Percentiles rank a stretch among this genome's conserved stretches.
Evolutionary conservation across 1,140 invertebrate species (phyloP).

Genomic region (Akabosia matsudoensis): DNA sequence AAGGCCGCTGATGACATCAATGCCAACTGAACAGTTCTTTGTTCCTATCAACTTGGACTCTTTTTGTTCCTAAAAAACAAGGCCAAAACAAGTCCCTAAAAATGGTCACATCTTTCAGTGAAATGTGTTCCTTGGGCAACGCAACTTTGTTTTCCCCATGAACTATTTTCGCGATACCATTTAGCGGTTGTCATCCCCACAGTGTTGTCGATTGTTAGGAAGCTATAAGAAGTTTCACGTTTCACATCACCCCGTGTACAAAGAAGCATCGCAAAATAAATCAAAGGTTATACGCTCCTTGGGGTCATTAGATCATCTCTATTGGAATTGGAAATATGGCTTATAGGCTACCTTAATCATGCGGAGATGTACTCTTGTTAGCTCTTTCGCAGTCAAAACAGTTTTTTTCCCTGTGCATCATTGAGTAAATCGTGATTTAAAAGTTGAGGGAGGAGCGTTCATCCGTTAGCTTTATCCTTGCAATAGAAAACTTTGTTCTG

Average conservation of each 20-base stretch:
- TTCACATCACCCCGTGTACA: too few relatives aligned
- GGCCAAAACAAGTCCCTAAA: not conserved
- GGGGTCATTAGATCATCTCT: too few relatives aligned
- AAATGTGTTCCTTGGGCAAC: not conserved
- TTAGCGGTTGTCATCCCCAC: too few relatives aligned
- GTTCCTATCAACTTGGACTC: not conserved
- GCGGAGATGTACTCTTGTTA: not conserved
- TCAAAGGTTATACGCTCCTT: too few relatives aligned
- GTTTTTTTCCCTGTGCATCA: not conserved
- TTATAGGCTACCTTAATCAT: too few relatives aligned
- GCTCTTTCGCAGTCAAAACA: not conserved
- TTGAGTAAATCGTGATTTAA: constrained; percentile 27
- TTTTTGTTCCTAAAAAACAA: not conserved
- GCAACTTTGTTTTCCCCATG: too few relatives aligned
- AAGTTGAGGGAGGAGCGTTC: not conserved
- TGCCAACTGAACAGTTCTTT: not conserved
- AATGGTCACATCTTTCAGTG: not conserved
- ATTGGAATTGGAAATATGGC: too few relatives aligned
- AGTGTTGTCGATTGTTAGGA: too few relatives aligned
- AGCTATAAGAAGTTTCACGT: too few relatives aligned
- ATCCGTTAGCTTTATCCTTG: not conserved
- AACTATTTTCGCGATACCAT: too few relatives aligned
- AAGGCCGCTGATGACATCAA: not conserved
- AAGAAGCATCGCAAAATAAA: too few relatives aligned
- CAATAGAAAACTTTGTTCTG: not conserved